These are phyloP conservation scores for Carabus problematicus DNA, from an alignment of 2,888 invertebrate species.

Conservation along the genomic window DNA sequence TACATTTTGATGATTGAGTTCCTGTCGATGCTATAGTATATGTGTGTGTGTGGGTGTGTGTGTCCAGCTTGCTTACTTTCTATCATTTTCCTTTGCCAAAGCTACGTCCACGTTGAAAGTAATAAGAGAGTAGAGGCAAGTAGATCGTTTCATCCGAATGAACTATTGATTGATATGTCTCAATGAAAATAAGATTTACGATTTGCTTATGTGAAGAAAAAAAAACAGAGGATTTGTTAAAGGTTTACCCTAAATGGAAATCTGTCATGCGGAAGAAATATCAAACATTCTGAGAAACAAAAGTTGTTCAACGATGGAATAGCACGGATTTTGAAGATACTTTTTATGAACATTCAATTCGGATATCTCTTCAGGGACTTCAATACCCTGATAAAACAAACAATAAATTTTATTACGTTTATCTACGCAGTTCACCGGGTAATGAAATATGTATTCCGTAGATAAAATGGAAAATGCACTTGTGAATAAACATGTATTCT, in stretches of 20 bases:
- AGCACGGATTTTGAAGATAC: not conserved
- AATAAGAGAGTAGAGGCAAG: conserved; percentile 9
- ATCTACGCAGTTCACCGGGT: not conserved
- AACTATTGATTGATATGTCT: conserved; percentile 31
- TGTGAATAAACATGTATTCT: no score
- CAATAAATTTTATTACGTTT: not conserved
- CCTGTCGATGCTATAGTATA: no score
- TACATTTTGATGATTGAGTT: no score
- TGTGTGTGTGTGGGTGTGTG: no score
- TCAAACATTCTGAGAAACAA: not conserved
- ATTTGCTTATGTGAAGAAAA: conserved; percentile 35
- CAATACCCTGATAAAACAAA: not conserved
- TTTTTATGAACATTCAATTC: not conserved
- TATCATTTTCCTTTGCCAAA: no score
- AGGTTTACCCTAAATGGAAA: conserved; percentile 26
- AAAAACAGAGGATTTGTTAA: conserved; percentile 18
- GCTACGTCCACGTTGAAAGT: no score
- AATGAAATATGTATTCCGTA: no score
- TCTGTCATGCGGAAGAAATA: conserved; percentile 29
- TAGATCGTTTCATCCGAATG: conserved; percentile 12
- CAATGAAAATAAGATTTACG: conserved; percentile 34
- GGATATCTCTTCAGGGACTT: not conserved
- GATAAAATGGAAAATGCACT: no score
- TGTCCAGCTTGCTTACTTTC: no score
- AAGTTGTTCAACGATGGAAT: conserved; percentile 1